Evolutionary conservation across 2,888 invertebrate species (phyloP), one percentile per base, ranked within the genome.

Genomic region (Ormyrus rosae): DNA sequence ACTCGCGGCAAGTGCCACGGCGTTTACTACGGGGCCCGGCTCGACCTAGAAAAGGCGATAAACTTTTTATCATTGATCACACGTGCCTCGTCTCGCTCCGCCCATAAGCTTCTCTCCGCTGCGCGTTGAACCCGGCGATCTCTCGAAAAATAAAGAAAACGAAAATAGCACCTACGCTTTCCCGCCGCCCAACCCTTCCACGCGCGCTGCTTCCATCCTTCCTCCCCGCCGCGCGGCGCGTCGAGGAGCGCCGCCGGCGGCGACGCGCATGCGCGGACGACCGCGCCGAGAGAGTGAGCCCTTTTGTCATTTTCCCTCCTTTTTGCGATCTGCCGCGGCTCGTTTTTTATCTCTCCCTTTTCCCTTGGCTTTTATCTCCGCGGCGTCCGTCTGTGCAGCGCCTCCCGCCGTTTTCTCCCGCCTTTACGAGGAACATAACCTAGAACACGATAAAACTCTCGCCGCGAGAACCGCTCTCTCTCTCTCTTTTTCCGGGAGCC

Each of bases 291-390:
- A 4, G 34, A 34, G 34, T 4, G 48, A 6, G 2, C 55, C 48
- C 60, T 72, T 78, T 70, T 71, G 77, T 78, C 77, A 51, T 78
- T n/a, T 34, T 56, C 10, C 64, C 51, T 70, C 51, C 19, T 72
- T 76, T 69, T 80, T 72, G 48, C 45, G 34, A 46, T 65, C 60
- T 13, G 34, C 13, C 56, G 7, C 11, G 48, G 55, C 68, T 68
- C 48, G 45, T 63, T 71, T 71, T 53, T 81, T 81, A 56, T 79
- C 73, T 79, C 73, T 76, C 64, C 11, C 61, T 56, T 74, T 74
- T 71, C 71, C 67, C 67, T 60, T 45, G 71, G 61, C 65, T 56
- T 53, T 67, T 75, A 34, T 70, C 56, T 53, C n/a, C 58, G 63
- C 69, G 60, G 55, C 45, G 34, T 70, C 64, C 60, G 75, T 68